Conservation (phyloP, 2,888 invertebrate species). For the Drosophila nr. medialis region DNA sequence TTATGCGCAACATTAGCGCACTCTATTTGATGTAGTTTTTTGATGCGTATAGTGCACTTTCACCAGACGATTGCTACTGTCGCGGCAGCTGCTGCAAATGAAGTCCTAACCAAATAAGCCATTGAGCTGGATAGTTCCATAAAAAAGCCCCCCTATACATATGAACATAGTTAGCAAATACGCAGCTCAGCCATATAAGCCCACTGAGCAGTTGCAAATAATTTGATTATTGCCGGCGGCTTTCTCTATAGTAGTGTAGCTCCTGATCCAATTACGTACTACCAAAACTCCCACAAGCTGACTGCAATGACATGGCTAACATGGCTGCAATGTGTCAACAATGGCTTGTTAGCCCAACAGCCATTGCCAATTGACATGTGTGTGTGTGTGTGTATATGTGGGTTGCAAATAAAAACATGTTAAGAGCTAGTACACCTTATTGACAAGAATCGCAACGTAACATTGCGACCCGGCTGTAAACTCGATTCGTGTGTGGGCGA, state of each 20-base stretch:
- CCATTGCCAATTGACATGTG: slow-evolving; percentile 52
- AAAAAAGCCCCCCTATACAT: slow-evolving; percentile 29
- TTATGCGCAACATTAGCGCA: slow-evolving; percentile 41
- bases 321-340: slow-evolving; percentile 79
- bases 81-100: slow-evolving; percentile 47
- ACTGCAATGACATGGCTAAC: slow-evolving; percentile 66
- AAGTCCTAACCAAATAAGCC: slow-evolving; percentile 78
- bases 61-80: slow-evolving; percentile 45
- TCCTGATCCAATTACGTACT: slow-evolving; percentile 62
- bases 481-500: slow-evolving; percentile 51
- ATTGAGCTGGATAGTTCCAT: slow-evolving; percentile 32
- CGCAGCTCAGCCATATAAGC: slow-evolving; percentile 27
- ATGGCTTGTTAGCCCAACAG: slow-evolving; percentile 75
- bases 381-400: slow-evolving; percentile 53
- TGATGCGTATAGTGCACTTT: slow-evolving; percentile 67
- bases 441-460: slow-evolving; percentile 51
- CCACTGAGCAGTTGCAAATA: slow-evolving; percentile 34
- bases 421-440: slow-evolving; percentile 63
- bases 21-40: slow-evolving; percentile 66
- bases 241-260: slow-evolving; percentile 34
- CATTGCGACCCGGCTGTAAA: slow-evolving; percentile 21
- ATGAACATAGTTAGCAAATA: slow-evolving; percentile 1
- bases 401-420: slow-evolving; percentile 51
- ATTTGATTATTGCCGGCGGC: slow-evolving; percentile 48
- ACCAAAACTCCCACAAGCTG: slow-evolving; percentile 51